These are phyloP conservation scores for human DNA, from an alignment of 2,113 vertebrate genomes.

Conservation along the genomic window DNA sequence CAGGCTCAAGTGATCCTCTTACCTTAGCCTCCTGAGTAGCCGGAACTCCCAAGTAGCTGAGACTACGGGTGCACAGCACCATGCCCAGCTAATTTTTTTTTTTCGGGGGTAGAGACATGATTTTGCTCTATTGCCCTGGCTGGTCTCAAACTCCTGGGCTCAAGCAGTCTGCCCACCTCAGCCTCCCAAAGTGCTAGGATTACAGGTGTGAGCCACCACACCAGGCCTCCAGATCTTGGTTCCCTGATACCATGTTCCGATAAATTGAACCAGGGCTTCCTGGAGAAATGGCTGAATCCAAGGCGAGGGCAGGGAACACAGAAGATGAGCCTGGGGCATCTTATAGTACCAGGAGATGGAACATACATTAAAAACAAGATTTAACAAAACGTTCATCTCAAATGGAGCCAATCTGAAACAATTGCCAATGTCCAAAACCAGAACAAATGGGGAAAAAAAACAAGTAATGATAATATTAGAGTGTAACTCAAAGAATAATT, in stretches of 20 bases:
- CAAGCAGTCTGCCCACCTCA: no score
- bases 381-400: no score
- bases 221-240: neutral
- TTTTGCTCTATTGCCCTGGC: no score
- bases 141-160: no score
- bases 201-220: no score
- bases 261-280: neutral
- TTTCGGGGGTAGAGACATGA: no score
- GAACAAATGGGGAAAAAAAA: neutral
- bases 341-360: neutral
- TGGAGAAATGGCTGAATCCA: neutral
- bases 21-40: no score
- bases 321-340: neutral
- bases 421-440: neutral
- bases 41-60: no score
- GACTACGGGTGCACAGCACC: no score
- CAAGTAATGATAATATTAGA: neutral
- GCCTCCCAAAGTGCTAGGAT: no score
- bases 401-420: neutral
- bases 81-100: no score
- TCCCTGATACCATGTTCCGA: neutral
- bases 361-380: neutral
- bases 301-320: neutral
- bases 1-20: no score
- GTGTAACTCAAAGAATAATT: neutral